Conservation (phyloP, 1,140 invertebrate genomes). For the Diploscapter pachys region DNA sequence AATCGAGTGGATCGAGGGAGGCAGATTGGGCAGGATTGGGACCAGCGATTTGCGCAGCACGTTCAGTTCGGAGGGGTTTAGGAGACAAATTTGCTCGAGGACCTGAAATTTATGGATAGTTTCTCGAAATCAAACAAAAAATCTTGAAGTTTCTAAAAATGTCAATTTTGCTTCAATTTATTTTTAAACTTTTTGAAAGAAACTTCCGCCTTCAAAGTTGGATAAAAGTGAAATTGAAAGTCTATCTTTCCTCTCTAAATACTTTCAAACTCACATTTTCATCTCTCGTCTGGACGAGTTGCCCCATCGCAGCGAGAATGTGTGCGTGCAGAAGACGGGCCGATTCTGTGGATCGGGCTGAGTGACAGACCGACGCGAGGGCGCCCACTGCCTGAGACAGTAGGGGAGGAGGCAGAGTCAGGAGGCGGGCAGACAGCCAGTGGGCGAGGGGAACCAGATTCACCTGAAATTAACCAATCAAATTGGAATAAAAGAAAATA, state of each 20-base stretch:
- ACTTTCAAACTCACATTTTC: not conserved
- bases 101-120: not conserved
- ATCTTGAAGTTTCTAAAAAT: no score
- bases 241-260: no score
- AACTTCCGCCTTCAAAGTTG: no score
- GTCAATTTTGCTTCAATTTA: no score
- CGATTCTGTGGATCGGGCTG: slow-evolving; percentile 7
- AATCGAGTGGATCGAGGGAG: not conserved
- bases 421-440: slow-evolving; percentile 44
- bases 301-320: slow-evolving; percentile 36
- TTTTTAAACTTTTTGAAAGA: no score
- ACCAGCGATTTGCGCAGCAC: no score
- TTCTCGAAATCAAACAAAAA: no score
- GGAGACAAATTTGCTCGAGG: not conserved
- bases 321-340: slow-evolving; percentile 40
- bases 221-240: no score
- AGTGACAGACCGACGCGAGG: slow-evolving; percentile 41
- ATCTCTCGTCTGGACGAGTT: slow-evolving; percentile 17
- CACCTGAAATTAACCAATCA: slow-evolving; percentile 10
- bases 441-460: slow-evolving; percentile 41
- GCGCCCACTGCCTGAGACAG: slow-evolving; percentile 37
- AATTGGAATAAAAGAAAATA: not conserved
- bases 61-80: not conserved
- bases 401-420: slow-evolving; percentile 14
- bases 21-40: no score